Evolutionary conservation across 2,113 vertebrate genomes (phyloP).

Genomic region (Dipodomys spectabilis): DNA sequence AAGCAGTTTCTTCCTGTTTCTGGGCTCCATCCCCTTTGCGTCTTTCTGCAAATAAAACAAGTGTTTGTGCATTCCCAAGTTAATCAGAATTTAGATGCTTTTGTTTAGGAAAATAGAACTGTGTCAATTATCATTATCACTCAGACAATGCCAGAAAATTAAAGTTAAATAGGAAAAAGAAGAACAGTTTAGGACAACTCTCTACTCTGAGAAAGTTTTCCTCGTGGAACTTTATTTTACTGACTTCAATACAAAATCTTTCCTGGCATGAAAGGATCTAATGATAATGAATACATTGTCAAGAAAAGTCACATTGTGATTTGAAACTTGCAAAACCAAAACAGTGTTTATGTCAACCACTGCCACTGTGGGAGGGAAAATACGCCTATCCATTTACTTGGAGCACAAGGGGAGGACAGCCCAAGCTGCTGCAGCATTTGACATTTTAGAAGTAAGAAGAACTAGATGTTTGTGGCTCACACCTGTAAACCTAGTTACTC

Average conservation of each 20-base stretch:
- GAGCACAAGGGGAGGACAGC: not conserved
- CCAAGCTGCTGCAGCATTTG: not conserved
- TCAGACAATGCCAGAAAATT: conserved; percentile 55
- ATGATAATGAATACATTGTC: conserved; percentile 28
- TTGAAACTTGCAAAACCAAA: conserved; percentile 34
- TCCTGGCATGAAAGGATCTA: conserved; percentile 45
- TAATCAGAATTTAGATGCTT: conserved; percentile 47
- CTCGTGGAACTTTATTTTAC: not conserved
- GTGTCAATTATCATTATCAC: conserved; percentile 42
- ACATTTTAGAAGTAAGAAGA: not conserved
- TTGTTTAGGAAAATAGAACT: conserved; percentile 26
- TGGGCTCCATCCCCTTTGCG: not conserved
- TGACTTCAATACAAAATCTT: conserved; percentile 12
- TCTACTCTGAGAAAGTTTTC: not conserved
- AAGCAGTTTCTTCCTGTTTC: no score
- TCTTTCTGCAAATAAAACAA: not conserved
- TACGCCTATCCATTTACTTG: not conserved
- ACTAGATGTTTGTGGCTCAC: no score
- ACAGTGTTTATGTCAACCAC: not conserved
- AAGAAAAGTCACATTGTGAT: not conserved
- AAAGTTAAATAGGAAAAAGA: conserved; percentile 24
- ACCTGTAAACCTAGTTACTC: no score
- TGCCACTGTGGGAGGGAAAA: not conserved
- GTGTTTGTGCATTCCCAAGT: not conserved
- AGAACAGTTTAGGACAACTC: not conserved